phyloP scores from a whole-genome alignment of 2,888 invertebrate genomes.

The Strigamia maritima region DNA sequence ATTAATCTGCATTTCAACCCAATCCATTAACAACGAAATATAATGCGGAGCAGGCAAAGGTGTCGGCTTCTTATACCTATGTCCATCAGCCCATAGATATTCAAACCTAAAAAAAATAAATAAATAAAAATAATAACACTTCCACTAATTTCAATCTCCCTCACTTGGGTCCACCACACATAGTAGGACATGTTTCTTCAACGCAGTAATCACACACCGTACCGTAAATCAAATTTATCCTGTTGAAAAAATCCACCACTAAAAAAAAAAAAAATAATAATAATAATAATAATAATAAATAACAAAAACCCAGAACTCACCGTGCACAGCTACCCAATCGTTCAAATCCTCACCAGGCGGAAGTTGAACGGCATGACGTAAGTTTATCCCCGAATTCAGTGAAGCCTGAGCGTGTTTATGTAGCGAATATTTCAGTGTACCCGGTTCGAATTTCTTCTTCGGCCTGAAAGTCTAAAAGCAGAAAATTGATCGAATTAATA shows the following conservation, averaged over 20 bases:
- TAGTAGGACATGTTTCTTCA: slow-evolving; percentile 76
- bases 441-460: slow-evolving; percentile 80
- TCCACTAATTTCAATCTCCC: slow-evolving; percentile 42
- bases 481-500: slow-evolving; percentile 18
- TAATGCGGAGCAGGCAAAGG: slow-evolving; percentile 79
- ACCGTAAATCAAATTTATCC: slow-evolving; percentile 87
- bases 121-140: not conserved
- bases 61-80: slow-evolving; percentile 71
- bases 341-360: slow-evolving; percentile 79
- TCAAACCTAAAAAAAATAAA: slow-evolving; percentile 61
- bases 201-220: slow-evolving; percentile 83
- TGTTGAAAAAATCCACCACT: slow-evolving; percentile 92
- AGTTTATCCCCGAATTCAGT: slow-evolving; percentile 81
- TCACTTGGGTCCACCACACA: slow-evolving; percentile 78
- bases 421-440: slow-evolving; percentile 78
- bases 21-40: slow-evolving; percentile 79
- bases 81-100: slow-evolving; percentile 86
- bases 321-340: slow-evolving; percentile 92
- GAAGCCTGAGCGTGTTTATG: slow-evolving; percentile 90
- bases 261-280: slow-evolving; percentile 40
- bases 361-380: slow-evolving; percentile 73
- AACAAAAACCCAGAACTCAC: slow-evolving; percentile 54
- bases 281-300: not conserved
- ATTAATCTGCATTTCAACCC: slow-evolving; percentile 87
- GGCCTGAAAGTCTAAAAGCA: slow-evolving; percentile 76